Conservation (phyloP, 2,888 invertebrate genomes). For the Pammene aurita region DNA sequence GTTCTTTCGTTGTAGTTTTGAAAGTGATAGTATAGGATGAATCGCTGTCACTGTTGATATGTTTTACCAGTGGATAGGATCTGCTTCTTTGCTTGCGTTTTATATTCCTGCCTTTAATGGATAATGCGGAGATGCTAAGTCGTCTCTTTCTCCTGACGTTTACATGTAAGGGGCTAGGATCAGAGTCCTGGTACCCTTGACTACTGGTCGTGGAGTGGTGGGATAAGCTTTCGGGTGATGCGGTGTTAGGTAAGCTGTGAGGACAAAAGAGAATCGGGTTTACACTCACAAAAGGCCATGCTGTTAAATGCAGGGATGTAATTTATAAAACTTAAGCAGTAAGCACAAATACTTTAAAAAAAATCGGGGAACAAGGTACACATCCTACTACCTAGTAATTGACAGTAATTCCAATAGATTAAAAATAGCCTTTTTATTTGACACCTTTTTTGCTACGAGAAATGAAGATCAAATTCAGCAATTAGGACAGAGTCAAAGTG, state of each 20-base stretch:
- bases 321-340: background rate
- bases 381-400: too few relatives aligned
- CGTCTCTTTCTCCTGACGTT: slow-evolving; percentile 55
- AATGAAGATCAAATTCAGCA: too few relatives aligned
- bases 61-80: slow-evolving; percentile 49
- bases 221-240: slow-evolving; percentile 50
- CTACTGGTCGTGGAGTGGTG: slow-evolving; percentile 62
- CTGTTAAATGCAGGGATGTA: slow-evolving; percentile 36
- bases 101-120: slow-evolving; percentile 49
- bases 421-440: too few relatives aligned
- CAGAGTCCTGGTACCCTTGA: slow-evolving; percentile 73
- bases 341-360: background rate
- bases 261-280: slow-evolving; percentile 44
- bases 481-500: too few relatives aligned
- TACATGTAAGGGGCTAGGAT: slow-evolving; percentile 56
- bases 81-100: slow-evolving; percentile 49
- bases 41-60: slow-evolving; percentile 56
- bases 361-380: background rate
- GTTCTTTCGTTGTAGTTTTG: slow-evolving; percentile 47
- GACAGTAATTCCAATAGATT: too few relatives aligned
- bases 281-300: slow-evolving; percentile 42
- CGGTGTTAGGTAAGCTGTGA: slow-evolving; percentile 54
- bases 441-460: too few relatives aligned
- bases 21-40: slow-evolving; percentile 51
- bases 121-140: slow-evolving; percentile 47